Evolutionary conservation across 1,140 invertebrate genomes (phyloP).

Genomic region (Sminthurides bifidus): DNA sequence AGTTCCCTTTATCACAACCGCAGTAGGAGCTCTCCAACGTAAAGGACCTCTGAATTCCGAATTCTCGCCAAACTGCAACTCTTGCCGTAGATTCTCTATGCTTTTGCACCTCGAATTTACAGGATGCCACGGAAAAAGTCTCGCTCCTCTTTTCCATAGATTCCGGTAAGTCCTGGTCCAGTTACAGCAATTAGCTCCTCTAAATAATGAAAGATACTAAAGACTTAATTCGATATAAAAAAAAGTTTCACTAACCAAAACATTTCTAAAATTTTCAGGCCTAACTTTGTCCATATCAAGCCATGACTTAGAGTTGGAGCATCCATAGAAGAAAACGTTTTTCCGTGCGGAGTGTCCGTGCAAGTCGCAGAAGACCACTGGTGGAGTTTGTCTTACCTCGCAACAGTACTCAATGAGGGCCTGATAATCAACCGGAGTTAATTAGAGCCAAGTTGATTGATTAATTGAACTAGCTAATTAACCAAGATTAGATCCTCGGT

Average conservation of each 20-base stretch:
- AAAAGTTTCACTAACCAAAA: neutral
- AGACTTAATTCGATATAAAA: neutral
- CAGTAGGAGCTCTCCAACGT: conserved; percentile 81
- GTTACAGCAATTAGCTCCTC: conserved; percentile 4
- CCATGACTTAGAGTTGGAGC: conserved; percentile 48
- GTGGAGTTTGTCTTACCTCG: conserved; percentile 46
- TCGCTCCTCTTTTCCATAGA: conserved; percentile 55
- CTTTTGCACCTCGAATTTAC: conserved; percentile 64
- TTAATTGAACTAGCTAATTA: no score
- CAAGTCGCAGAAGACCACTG: conserved; percentile 71
- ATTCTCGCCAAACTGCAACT: conserved; percentile 72
- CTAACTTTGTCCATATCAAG: neutral
- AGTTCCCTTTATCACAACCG: conserved; percentile 51
- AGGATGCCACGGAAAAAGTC: conserved; percentile 59
- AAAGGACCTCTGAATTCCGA: conserved; percentile 59
- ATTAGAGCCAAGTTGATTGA: no score
- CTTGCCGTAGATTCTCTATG: conserved; percentile 70
- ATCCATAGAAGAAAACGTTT: conserved; percentile 82
- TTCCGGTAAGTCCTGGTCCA: conserved; percentile 43
- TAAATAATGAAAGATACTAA: neutral
- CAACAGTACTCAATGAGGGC: conserved; percentile 52
- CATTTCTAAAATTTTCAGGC: neutral
- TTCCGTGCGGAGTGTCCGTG: conserved; percentile 79
- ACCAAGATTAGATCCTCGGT: no score
- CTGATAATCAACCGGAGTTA: no score